A percentile compares a stretch with the other conserved stretches of the same genome.
Conservation (phyloP, 2,113 vertebrate species). For the Aegotheles bennettii region DNA sequence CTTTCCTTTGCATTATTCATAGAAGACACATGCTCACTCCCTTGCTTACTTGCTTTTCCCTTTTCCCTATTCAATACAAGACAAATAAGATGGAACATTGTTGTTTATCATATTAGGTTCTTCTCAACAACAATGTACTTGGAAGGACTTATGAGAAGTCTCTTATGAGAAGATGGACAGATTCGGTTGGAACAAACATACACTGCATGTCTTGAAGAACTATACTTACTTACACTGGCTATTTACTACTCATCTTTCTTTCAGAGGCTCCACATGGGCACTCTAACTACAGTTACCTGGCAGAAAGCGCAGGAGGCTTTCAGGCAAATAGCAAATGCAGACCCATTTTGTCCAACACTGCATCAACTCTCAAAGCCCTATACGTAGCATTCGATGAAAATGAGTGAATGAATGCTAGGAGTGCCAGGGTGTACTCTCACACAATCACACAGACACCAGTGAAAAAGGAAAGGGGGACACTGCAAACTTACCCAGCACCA, state of each 20-base stretch:
- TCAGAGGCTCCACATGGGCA: background rate
- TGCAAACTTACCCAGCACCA: background rate
- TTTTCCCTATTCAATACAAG: background rate
- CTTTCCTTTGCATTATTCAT: slow-evolving; percentile 2
- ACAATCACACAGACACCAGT: background rate
- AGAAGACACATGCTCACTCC: background rate
- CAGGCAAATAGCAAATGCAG: background rate
- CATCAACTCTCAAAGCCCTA: background rate
- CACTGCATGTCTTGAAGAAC: background rate
- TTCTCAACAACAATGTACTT: background rate
- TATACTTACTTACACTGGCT: background rate
- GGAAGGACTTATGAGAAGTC: background rate
- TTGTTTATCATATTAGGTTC: background rate
- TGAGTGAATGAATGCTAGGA: background rate
- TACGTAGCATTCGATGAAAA: rapidly evolving
- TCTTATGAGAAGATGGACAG: background rate
- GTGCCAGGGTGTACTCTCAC: too few species aligned
- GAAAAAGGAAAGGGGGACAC: background rate
- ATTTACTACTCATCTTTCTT: background rate
- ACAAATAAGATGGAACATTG: background rate
- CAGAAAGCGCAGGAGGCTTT: background rate
- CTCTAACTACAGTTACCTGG: background rate
- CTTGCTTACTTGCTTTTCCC: background rate
- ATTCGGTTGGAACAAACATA: background rate
- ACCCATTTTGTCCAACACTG: background rate